Conservation (phyloP, 2,113 vertebrate genomes). For the Bubo scandiacus region DNA sequence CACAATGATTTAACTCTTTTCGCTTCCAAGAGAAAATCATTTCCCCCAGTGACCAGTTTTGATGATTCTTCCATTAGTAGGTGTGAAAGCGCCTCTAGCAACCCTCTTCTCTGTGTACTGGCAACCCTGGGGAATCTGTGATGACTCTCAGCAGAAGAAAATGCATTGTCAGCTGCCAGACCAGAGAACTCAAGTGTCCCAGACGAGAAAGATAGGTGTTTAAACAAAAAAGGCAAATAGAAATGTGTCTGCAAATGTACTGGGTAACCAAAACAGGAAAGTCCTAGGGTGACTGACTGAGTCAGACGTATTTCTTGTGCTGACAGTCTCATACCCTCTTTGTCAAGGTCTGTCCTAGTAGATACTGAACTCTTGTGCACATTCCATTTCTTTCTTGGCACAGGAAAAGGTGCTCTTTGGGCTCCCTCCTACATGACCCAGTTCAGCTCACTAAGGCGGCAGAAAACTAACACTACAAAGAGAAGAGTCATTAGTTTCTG, state of each 20-base stretch:
- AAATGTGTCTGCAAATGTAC: background rate
- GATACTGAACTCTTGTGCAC: background rate
- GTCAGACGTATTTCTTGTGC: background rate
- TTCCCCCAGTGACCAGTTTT: background rate
- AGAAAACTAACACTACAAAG: background rate
- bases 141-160: constrained; percentile 13
- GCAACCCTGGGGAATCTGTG: background rate
- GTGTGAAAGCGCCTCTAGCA: constrained; percentile 44
- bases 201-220: background rate
- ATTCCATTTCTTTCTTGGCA: background rate
- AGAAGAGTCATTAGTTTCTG: background rate
- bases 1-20: constrained; percentile 1
- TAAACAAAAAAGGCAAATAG: background rate
- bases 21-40: background rate
- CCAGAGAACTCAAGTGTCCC: background rate
- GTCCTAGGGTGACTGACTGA: background rate
- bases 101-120: background rate
- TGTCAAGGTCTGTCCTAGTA: background rate
- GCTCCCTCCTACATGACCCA: background rate
- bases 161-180: background rate
- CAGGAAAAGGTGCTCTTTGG: background rate
- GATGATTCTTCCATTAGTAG: constrained; percentile 35
- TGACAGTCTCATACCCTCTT: background rate
- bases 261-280: background rate
- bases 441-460: background rate